Base-by-base conservation (phyloP, 2,797 vertebrate species). In the Oreochromis grahami region DNA sequence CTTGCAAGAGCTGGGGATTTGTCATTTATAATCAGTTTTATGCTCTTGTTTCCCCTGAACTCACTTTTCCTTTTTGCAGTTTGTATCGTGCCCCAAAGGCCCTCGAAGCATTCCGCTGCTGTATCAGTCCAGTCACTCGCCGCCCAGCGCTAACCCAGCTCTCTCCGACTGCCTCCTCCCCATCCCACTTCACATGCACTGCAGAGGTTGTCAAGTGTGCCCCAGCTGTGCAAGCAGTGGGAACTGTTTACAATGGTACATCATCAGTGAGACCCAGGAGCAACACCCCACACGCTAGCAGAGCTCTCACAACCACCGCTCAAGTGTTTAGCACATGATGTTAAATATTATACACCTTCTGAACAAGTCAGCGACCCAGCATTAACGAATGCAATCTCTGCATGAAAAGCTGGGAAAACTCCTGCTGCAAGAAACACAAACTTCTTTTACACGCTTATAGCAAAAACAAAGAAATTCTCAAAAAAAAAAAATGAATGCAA, bases 11-110 rank as follows among this genome's bases (percentile, higher is more conserved):
- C 84, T 52, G 55, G 24, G 83, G 84, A 93, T 93, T 89, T 94
- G 91, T 85, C 82, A 86, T 94, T 92, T 89, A 82, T 92, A 90
- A 94, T 94, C 84, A 79, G 84, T 92, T 94, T 92, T 92, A 82
- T 87, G 81, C 80, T 91, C 78, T 88, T 65, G 77, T 91, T 93
- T 90, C 77, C 83, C 72, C 81, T 84, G 86, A 79, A 56, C 77
- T 86, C 70, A 60, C 88, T 89, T 83, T 82, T 92, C 85, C 80
- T 91, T 81, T 91, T 86, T 83, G 81, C 84, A 70, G 84, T 90
- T 92, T 85, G 77, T 84, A 86, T 91, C 87, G 79, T 87, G 83
- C 86, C 90, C 90, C 14, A 72, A 92, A 90, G 90, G 85, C 88
- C 81, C 78, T 88, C 78, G 6, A 80, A 88, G 86, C 84, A 91